Evolutionary conservation across 2,888 invertebrate genomes (phyloP), one percentile per base, ranked within the genome.

Genomic region (Petrolisthes manimaculis): DNA sequence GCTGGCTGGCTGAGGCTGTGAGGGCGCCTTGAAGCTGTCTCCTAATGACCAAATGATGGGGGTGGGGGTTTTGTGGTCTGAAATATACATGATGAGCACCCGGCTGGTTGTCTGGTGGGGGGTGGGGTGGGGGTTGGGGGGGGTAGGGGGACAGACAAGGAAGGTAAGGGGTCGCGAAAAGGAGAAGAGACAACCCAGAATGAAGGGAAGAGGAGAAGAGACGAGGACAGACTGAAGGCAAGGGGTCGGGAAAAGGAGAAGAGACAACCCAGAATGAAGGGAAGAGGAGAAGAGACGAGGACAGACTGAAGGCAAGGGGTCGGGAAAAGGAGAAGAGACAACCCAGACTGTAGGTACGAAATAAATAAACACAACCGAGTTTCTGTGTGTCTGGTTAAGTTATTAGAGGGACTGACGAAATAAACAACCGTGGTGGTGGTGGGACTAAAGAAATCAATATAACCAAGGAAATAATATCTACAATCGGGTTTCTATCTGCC

Each of bases 41-140:
- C 69, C 79, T 85, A 79, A 85, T 85, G 84, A 85, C 84, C 75
- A 54, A 85, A 85, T 85, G 79, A 85, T 85, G 61, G 77, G 61
- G 37, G 77, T 61, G 78, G 78, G 84, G n/a, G n/a, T n/a, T n/a
- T 55, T 53, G 21, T 61, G 54, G 69, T 54, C 67, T 80, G 80
- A 83, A 79, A 83, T 77, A 86, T 83, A 86, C 55, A 80, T 74
- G 79, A 69, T 74, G 67, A 80, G 80, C 37, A 80, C 53, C 51
- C 71, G 69, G 67, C 37, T 77, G 56, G 74, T 24, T 56, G 69
- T n/a, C 51, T 53, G 53, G 55, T 71, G 55, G 2, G 71, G 83
- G 24, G 69, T 54, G 69, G 71, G 14, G 53, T 12, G n/a, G 54
- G 67, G 24, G 21, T 53, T 37, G 6, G 86, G 80, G 37, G 24